Evolutionary conservation across 2,888 invertebrate species (phyloP), one percentile per base, ranked within the genome.

Genomic region (Volucella zonaria): DNA sequence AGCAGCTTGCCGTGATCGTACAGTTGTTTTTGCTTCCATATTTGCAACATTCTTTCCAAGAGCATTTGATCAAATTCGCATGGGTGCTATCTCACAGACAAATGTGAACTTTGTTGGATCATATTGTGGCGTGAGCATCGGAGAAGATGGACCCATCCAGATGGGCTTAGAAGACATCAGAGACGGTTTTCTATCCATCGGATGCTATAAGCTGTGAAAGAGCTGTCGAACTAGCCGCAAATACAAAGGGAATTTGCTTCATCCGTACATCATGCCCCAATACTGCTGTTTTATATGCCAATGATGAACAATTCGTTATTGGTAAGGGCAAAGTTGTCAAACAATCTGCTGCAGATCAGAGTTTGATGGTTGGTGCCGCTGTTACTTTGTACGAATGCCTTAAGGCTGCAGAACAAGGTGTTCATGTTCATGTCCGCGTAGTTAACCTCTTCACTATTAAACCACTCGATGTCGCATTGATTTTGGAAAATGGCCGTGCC

Each of bases 161-260:
- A 99, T 99, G 99, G 99, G 98, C 4, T 94, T 99, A n/a, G 99
- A 99, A 93, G 99, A 99, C 92, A 92, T 99, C 77, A n/a, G n/a
- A n/a, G n/a, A 95, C 95, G 1, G 93, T 96, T 8, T 96, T 96
- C 92, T 96, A 96, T 89, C 96, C 96, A 59, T 93, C 96, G 49
- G 99, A 99, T 92, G 99, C 98, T 0, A 99, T 99, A 9, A 95
- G 97, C 49, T 94, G 96, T 40, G 99, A 99, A 92, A 94, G 98
- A 75, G 97, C 99, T 1, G 96, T 98, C 42, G 99, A 99, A 93
- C 92, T 99, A 86, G 98, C 99, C 0, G 99, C 99, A 87, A 98
- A 98, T 92, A 98, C 97, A 0, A 95, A 95, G 89, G 99, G 99
- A 73, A 95, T 99, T 89, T 98, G 98, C 90, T 99, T 98, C 93